Evolutionary conservation across 2,888 invertebrate species (phyloP), one percentile per base, ranked within the genome.

Genomic region (Pterostichus niger): DNA sequence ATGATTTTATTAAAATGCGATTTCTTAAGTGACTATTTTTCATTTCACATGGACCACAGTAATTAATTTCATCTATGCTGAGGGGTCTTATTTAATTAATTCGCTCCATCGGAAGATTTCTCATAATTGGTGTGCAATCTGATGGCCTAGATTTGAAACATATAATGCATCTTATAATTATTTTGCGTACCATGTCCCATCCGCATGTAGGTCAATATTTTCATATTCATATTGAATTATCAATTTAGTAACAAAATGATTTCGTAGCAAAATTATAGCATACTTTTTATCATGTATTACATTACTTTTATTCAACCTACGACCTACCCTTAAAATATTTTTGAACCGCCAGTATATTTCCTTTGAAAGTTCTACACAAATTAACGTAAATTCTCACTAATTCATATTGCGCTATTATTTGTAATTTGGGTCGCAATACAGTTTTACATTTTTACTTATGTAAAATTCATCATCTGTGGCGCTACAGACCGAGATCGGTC

Each of bases 91-190:
- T 11, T 10, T 6, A n/a, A 40, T 31, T 64, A 4, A 64, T 1
- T 0, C 64, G 31, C 3, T 64, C 64, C 6, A 11, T 10, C 4
- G 64, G 64, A 9, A 64, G 35, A 6, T 33, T 33, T 17, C 15
- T 17, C 56, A 56, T 56, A 17, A 56, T 56, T 0, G 56, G 56
- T 9, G 56, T 5, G 5, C 17, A 17, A 5, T 64, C 35, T 0
- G n/a, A 10, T 6, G 86, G 85, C 13, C 84, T 86, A 0, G 35
- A 11, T 15, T 80, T 82, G 56, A 84, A 84, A 79, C 87, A 86
- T 9, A 6, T 17, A 0, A 86, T 56, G 31, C 85, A 86, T 10
- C 10, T 33, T 17, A 83, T 75, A 0, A 84, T 71, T 2, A 85
- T 59, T 10, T 84, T 84, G 52, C 83, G 75, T 5, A 82, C 61